Evolutionary conservation across 2,888 invertebrate species (phyloP).

Genomic region (Drosophila limbata): DNA sequence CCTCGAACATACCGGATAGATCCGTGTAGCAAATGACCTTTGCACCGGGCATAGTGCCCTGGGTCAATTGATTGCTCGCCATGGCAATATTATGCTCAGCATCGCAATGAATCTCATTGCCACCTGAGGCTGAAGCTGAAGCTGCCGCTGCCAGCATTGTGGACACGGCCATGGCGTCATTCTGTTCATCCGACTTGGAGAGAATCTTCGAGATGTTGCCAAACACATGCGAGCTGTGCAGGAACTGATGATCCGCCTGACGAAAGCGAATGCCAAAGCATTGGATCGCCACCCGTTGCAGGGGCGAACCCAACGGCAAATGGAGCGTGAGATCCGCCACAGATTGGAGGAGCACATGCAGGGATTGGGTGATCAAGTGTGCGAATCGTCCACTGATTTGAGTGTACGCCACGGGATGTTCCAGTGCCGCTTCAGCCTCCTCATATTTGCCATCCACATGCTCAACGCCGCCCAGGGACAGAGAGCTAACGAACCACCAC

Average conservation of each 20-base stretch:
- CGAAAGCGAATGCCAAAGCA: constrained; percentile 97
- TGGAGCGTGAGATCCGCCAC: constrained; percentile 96
- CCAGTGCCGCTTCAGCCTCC: constrained; percentile 85
- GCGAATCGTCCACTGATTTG: constrained; percentile 90
- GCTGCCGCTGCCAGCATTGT: constrained; percentile 65
- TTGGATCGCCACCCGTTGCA: constrained; percentile 96
- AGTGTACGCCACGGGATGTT: constrained; percentile 93
- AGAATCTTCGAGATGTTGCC: constrained; percentile 98
- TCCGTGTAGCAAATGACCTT: constrained; percentile 83
- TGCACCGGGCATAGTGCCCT: constrained; percentile 61
- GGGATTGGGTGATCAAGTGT: constrained; percentile 89
- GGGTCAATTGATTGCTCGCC: constrained; percentile 17
- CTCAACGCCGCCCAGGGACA: constrained; percentile 88
- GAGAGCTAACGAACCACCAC: constrained; percentile 97
- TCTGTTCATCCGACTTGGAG: constrained; percentile 94
- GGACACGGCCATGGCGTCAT: constrained; percentile 85
- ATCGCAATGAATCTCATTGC: constrained; percentile 74
- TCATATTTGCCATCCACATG: constrained; percentile 75
- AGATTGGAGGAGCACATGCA: constrained; percentile 95
- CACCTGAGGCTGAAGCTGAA: too few relatives aligned
- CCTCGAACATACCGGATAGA: constrained; percentile 85
- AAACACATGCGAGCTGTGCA: constrained; percentile 96
- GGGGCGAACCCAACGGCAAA: constrained; percentile 93
- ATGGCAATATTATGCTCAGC: constrained; percentile 78
- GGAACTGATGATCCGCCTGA: constrained; percentile 94